Conservation (phyloP, 2,888 invertebrate genomes). For the Mimachlamys varia region DNA sequence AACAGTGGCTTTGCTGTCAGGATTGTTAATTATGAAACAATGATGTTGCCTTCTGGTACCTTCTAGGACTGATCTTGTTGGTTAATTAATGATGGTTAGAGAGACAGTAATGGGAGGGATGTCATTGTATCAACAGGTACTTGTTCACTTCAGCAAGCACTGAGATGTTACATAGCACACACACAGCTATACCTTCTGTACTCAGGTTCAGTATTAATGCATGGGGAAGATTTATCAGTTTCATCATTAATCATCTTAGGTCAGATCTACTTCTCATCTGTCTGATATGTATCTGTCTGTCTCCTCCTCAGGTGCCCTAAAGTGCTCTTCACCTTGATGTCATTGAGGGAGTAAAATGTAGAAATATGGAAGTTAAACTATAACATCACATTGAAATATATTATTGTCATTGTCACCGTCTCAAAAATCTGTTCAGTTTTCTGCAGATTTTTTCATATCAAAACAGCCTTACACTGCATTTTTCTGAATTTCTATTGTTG, state of each 20-base stretch:
- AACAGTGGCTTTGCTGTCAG: background rate
- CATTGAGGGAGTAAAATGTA: background rate
- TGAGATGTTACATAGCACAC: background rate
- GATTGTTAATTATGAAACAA: background rate
- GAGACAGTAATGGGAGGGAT: slow-evolving; percentile 8
- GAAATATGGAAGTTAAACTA: no score
- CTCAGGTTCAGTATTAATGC: background rate
- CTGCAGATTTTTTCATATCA: no score
- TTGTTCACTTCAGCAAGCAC: background rate
- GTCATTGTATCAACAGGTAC: background rate
- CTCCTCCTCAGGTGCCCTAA: background rate
- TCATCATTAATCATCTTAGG: background rate
- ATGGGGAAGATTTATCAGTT: background rate
- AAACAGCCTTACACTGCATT: no score
- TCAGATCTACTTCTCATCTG: background rate
- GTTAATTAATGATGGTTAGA: background rate
- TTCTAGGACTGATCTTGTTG: background rate
- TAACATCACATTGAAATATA: no score
- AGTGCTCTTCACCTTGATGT: background rate
- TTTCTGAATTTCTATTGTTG: no score
- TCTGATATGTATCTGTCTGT: slow-evolving; percentile 27
- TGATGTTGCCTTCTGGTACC: background rate
- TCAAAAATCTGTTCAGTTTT: no score
- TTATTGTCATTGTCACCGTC: no score
- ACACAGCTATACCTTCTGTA: background rate